Evolutionary conservation across 2,113 vertebrate species (phyloP), one percentile per base, ranked within the genome.

Genomic region (Himantopus leucocephalus): DNA sequence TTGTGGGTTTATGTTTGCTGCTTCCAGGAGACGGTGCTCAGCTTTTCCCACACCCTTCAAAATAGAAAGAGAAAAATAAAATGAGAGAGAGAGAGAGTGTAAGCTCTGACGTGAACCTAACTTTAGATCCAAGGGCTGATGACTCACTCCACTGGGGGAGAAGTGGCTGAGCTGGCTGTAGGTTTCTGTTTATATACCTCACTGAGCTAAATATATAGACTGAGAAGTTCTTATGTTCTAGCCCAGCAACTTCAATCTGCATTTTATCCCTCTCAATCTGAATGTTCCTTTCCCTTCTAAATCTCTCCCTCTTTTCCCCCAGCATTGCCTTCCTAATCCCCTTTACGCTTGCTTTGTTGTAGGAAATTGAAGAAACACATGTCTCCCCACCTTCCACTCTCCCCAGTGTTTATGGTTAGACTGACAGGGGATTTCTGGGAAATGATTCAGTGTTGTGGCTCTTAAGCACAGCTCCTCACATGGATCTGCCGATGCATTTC

Each of bases 181-280:
- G 97, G 91, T 97, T 98, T 98, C 98, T 98, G 98, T 98, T 98
- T 98, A 98, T 98, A 97, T 96, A 98, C 96, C 97, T 98, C 97
- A 77, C 78, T 59, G 95, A 98, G 97, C 98, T 98, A 98, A 98
- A 98, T 98, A 98, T 98, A 98, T 94, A 98, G 97, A 96, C 96
- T 92, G 84, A 98, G 96, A 97, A 98, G 97, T 96, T 98, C 97
- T 97, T 97, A 97, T 97, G 96, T 94, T 97, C 97, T 91, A 96
- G 96, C 91, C 96, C 96, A 95, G 95, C 95, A 96, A 90, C 76
- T 98, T 95, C 93, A 95, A 91, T 85, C 88, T 78, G 67, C 91
- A 96, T 96, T 95, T 95, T 96, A 97, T 96, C 92, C 64, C 9
- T 41, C 91, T 96, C 66, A 68, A 47, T 88, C 37, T 74, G 90